Evolutionary conservation across 2,113 vertebrate species (phyloP), one percentile per base, ranked within the genome.

Genomic region (Tachuris rubrigastra): DNA sequence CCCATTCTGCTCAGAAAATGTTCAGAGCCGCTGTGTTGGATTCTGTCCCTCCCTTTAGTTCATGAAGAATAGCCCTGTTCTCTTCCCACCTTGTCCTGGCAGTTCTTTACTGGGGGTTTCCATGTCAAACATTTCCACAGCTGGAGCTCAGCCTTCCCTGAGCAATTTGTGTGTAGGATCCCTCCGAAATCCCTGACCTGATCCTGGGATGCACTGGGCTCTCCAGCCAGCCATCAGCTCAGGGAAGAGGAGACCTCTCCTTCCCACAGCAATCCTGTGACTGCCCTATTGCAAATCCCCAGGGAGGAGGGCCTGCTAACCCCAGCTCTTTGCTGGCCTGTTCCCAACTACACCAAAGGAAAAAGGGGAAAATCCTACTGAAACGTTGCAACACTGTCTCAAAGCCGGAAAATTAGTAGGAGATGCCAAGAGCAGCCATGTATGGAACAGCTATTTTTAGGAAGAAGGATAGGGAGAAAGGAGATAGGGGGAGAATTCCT

Each of bases 121-220:
- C n/a, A 5, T 6, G 1, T 11, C n/a, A 7, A n/a, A 10, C 12
- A 4, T 16, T 53, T 21, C 37, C 53, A 41, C 2, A 3, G 73
- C 52, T 65, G 35, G 9, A 65, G 63, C 27, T 59, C 50, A 6
- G 21, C 17, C 31, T 78, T 71, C 83, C 77, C 47, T 37, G 46
- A 77, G 28, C 78, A 41, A 4, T 21, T 31, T 37, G 1, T 6
- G 15, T 14, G 37, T 21, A 21, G 6, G n/a, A 30, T 50, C 47
- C 39, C 46, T 30, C 77, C 58, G 41, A 33, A 72, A 41, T 23
- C 13, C 10, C 65, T 8, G 0, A 13, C 25, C 42, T 14, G 12
- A 10, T 9, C 33, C 50, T 3, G 7, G 49, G 14, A 10, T 25
- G 9, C 8, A 6, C 4, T 30, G 30, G 67, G 35, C 27, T 65